These are phyloP conservation scores for Petaurus breviceps DNA, from an alignment of 2,113 vertebrate genomes.

Conservation along the genomic window DNA sequence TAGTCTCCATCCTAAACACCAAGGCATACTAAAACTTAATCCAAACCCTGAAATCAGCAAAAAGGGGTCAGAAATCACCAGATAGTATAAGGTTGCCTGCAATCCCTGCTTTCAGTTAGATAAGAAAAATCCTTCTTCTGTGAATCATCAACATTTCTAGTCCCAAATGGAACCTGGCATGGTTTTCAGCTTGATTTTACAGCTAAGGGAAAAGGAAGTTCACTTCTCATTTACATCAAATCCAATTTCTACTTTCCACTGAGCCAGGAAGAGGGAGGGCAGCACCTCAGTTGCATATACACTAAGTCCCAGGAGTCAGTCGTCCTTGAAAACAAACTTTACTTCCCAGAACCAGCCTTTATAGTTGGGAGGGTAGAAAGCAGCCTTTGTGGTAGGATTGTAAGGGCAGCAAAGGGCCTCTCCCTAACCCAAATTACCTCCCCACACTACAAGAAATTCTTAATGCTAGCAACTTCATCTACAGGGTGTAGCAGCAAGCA, in stretches of 20 bases:
- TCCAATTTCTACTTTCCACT: background rate
- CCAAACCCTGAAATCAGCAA: background rate
- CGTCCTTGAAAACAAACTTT: background rate
- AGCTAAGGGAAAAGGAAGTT: background rate
- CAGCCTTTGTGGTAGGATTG: background rate
- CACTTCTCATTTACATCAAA: background rate
- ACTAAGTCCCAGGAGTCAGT: background rate
- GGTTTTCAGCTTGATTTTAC: conserved; percentile 2
- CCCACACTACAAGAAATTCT: background rate
- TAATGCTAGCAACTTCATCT: background rate
- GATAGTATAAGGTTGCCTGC: background rate
- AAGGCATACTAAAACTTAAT: background rate
- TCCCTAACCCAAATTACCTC: background rate
- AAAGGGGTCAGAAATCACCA: background rate
- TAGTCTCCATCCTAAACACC: background rate
- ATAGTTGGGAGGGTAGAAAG: background rate
- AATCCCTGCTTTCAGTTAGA: background rate
- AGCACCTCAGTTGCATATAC: background rate
- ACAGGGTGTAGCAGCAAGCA: too few relatives aligned
- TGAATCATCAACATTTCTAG: background rate
- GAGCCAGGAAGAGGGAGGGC: background rate
- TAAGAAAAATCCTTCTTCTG: background rate
- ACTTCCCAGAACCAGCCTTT: background rate
- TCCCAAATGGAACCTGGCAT: conserved; percentile 1
- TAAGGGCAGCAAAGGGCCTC: background rate